Conservation (phyloP, 2,797 vertebrate genomes). For the Naso thynnoides region DNA sequence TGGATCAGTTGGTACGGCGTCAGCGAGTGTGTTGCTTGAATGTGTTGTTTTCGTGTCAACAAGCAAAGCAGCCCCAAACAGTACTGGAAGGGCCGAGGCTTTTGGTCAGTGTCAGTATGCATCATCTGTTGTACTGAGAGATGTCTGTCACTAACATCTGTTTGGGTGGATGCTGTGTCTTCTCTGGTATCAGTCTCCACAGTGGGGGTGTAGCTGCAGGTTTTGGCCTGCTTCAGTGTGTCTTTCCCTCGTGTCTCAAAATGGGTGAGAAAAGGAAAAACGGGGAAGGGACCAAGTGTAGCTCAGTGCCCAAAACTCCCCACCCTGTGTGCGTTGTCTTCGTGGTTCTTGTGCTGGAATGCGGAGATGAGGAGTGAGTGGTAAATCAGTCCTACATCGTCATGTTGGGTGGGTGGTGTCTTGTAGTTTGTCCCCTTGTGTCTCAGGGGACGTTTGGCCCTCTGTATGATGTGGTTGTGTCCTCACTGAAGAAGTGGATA, state of each 20-base stretch:
- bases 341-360: conserved; percentile 70
- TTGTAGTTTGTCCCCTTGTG: conserved; percentile 62
- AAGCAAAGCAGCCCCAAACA: conserved; percentile 32
- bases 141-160: conserved; percentile 66
- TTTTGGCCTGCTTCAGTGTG: conserved; percentile 71
- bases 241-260: conserved; percentile 55
- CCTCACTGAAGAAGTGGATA: conserved; percentile 73
- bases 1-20: conserved; percentile 70
- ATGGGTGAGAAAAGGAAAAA: conserved; percentile 20
- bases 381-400: conserved; percentile 76
- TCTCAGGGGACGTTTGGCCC: conserved; percentile 59
- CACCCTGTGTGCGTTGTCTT: conserved; percentile 71
- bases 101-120: conserved; percentile 66
- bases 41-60: conserved; percentile 63
- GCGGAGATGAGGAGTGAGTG: conserved; percentile 65
- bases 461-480: conserved; percentile 76
- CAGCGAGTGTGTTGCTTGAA: conserved; percentile 63
- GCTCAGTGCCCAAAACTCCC: conserved; percentile 75
- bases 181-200: conserved; percentile 71
- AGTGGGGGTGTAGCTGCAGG: conserved; percentile 45
- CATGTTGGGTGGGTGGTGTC: conserved; percentile 70
- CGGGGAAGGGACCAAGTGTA: conserved; percentile 71
- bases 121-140: conserved; percentile 55
- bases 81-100: conserved; percentile 40
- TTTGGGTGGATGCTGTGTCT: conserved; percentile 71